A percentile compares a stretch with the other conserved stretches of the same genome.
Evolutionary conservation across 2,888 invertebrate species (phyloP).

Genomic region (Anaspis maculata): DNA sequence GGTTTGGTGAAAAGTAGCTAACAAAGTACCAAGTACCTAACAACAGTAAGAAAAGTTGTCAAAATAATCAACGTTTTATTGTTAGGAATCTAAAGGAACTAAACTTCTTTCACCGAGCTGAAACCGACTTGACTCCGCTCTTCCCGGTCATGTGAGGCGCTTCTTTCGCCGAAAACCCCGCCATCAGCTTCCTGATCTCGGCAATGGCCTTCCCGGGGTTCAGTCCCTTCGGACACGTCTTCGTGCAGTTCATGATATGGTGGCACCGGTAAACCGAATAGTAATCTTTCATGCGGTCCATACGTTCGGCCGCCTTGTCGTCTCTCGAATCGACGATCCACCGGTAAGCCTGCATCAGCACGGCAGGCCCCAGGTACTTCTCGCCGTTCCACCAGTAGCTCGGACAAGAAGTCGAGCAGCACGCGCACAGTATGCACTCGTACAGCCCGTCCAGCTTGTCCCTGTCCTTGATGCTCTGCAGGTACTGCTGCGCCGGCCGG

Average conservation of each 20-base stretch:
- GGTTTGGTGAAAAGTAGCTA: no score
- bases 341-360: conserved; percentile 61
- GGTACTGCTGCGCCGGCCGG: not conserved
- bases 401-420: conserved; percentile 73
- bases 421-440: conserved; percentile 77
- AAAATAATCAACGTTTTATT: no score
- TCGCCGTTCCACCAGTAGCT: conserved; percentile 80
- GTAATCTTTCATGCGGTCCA: conserved; percentile 38
- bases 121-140: no score
- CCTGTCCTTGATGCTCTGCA: conserved; percentile 48
- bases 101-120: no score
- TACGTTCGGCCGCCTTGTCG: conserved; percentile 50
- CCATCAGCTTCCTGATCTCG: not conserved
- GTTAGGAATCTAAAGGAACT: no score
- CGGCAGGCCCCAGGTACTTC: conserved; percentile 73
- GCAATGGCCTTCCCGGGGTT: not conserved
- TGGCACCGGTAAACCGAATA: conserved; percentile 67
- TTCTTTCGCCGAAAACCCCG: not conserved
- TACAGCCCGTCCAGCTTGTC: conserved; percentile 57
- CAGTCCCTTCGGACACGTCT: conserved; percentile 61
- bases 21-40: no score
- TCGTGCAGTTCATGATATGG: conserved; percentile 71
- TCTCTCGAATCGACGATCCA: conserved; percentile 72
- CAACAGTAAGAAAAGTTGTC: no score
- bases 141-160: not conserved